Evolutionary conservation across 2,797 vertebrate genomes (phyloP).

Genomic region (Miichthys miiuy): DNA sequence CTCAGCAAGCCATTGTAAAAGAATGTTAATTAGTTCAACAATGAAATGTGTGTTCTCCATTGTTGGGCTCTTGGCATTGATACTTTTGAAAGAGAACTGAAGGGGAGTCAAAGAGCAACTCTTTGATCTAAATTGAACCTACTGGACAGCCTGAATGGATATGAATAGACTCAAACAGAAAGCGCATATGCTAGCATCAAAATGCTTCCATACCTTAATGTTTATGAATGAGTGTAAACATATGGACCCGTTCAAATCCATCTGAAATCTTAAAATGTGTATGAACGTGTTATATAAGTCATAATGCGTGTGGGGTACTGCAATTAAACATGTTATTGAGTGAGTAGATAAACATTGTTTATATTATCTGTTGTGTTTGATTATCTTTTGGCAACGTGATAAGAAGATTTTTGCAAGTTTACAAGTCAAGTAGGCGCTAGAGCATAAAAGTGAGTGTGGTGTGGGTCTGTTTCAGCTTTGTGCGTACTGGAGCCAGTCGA

Average conservation of each 20-base stretch:
- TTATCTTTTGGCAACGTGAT: conserved; percentile 36
- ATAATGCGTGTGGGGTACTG: not conserved
- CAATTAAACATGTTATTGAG: conserved; percentile 28
- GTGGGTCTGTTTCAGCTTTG: conserved; percentile 37
- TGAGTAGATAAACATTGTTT: conserved; percentile 36
- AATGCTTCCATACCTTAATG: conserved; percentile 24
- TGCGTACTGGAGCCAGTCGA: conserved; percentile 26
- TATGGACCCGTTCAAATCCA: not conserved
- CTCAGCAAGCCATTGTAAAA: conserved; percentile 74
- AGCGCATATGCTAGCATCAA: not conserved
- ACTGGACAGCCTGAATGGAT: conserved; percentile 24
- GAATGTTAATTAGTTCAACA: conserved; percentile 83
- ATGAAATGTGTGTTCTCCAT: conserved; percentile 74
- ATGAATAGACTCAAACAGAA: conserved; percentile 36
- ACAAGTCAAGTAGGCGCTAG: conserved; percentile 29
- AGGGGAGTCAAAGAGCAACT: conserved; percentile 67
- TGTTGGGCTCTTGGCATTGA: conserved; percentile 70
- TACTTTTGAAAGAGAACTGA: conserved; percentile 72
- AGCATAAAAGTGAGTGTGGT: conserved; percentile 50
- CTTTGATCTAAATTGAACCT: conserved; percentile 65
- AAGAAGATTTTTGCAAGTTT: conserved; percentile 31
- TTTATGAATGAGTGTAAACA: conserved; percentile 34
- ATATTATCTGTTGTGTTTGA: conserved; percentile 24
- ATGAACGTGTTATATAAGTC: not conserved
- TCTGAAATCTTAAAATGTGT: conserved; percentile 2